phyloP scores from a whole-genome alignment of 2,888 invertebrate genomes.

The Clivina fossor region DNA sequence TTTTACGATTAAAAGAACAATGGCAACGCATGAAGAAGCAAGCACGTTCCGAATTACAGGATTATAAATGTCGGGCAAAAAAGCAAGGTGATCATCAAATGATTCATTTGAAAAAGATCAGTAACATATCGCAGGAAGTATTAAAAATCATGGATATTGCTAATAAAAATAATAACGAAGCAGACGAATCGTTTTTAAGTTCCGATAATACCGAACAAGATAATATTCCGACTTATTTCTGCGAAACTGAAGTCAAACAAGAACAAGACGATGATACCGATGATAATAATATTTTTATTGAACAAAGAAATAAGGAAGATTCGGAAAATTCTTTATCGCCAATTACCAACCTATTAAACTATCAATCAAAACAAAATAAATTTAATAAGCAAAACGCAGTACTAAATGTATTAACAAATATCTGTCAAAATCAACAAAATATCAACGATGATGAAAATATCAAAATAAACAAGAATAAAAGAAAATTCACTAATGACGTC shows the following conservation, averaged over 20 bases:
- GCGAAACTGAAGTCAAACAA: constrained; percentile 29
- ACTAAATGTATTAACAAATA: constrained; percentile 20
- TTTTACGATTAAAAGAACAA: constrained; percentile 57
- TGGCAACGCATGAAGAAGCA: constrained; percentile 59
- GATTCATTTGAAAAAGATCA: constrained; percentile 53
- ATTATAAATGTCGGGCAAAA: constrained; percentile 51
- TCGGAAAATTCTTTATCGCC: constrained; percentile 16
- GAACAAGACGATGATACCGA: constrained; percentile 17
- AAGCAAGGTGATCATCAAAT: constrained; percentile 51
- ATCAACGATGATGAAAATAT: constrained; percentile 5
- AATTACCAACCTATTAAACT: constrained; percentile 17
- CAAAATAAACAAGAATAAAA: constrained; percentile 41
- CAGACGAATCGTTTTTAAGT: constrained; percentile 14
- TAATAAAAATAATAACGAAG: constrained; percentile 45
- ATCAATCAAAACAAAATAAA: constrained; percentile 11
- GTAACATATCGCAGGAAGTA: constrained; percentile 53
- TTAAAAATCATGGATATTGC: constrained; percentile 55
- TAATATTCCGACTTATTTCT: constrained; percentile 29
- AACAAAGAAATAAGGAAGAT: constrained; percentile 10
- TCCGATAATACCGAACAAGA: constrained; percentile 25
- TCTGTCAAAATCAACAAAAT: constrained; percentile 20
- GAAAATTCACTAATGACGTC: constrained; percentile 43
- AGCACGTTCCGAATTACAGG: constrained; percentile 53
- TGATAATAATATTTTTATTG: constrained; percentile 13
- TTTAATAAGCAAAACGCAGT: constrained; percentile 16